Evolutionary conservation across 2,888 invertebrate species (phyloP), one percentile per base, ranked within the genome.

Genomic region (Lasioglossum morio): DNA sequence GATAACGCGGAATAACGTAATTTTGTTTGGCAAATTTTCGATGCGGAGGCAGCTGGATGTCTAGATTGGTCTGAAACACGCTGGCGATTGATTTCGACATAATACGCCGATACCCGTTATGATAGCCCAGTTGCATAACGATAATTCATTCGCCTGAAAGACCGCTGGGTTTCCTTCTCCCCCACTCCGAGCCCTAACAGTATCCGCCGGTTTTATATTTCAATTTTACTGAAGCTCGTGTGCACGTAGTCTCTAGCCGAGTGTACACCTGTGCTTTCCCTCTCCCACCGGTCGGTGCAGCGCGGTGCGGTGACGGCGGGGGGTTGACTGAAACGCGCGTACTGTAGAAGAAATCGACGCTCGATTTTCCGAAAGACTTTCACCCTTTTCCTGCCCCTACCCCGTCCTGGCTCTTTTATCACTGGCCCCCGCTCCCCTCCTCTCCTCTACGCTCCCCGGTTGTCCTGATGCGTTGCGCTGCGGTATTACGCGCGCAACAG

Each of bases 351-450:
- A 80, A 82, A 63, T 46, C 75, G 70, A 60, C 46, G 73, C 70
- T 66, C 70, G 69, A 91, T 90, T 91, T 91, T 91, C 90, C 90
- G 72, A 89, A 87, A 89, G 89, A 89, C 90, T 91, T 91, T 91
- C 90, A 89, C 91, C 90, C 88, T 88, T 88, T 82, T 86, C 82
- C 88, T 72, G 72, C 72, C 48, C 81, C 81, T 73, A 27, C 74
- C 70, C 23, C 16, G n/a, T 14, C 3, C 7, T n/a, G 34, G n/a
- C 34, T 30, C 12, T 27, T 57, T 63, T 46, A 69, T 66, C 79
- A 23, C 57, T n/a, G 77, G 16, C 30, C 37, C 16, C 23, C 37
- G 1, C 46, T 30, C 27, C 69, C 23, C 74, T 34, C n/a, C 34
- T 27, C 19, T 27, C 40, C 34, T 5, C 8, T 30, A 16, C 30